Conservation (phyloP, 2,888 invertebrate species). For the Hedya salicella region DNA sequence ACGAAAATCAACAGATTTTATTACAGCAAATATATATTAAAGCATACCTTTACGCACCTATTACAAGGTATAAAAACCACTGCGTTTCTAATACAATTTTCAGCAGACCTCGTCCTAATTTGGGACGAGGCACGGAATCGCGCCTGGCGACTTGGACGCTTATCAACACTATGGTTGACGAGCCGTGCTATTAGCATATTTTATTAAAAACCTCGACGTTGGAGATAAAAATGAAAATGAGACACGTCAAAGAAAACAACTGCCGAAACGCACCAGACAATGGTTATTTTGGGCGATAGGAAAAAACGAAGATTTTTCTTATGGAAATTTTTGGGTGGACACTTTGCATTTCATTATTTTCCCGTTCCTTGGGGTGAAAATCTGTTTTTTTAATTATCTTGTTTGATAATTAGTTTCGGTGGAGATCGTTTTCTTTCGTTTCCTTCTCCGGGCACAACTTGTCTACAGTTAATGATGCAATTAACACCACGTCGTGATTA, state of each 20-base stretch:
- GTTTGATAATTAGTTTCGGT: slow-evolving; percentile 84
- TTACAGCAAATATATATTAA: too few species aligned
- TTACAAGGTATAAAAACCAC: not conserved
- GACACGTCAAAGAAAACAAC: slow-evolving; percentile 79
- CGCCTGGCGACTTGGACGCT: slow-evolving; percentile 43
- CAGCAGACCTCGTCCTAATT: slow-evolving; percentile 27
- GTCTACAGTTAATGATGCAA: slow-evolving; percentile 79
- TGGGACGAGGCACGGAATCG: slow-evolving; percentile 48
- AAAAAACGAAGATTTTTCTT: slow-evolving; percentile 78
- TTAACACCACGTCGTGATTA: slow-evolving; percentile 64
- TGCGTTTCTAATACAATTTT: slow-evolving; percentile 6
- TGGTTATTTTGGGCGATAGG: slow-evolving; percentile 81
- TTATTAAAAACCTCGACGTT: slow-evolving; percentile 80
- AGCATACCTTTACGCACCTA: not conserved
- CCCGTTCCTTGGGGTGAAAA: slow-evolving; percentile 70
- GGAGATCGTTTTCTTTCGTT: slow-evolving; percentile 77
- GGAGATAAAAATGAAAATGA: slow-evolving; percentile 82
- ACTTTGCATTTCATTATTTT: slow-evolving; percentile 83
- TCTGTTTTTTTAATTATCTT: slow-evolving; percentile 85
- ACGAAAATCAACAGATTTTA: too few species aligned
- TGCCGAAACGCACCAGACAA: slow-evolving; percentile 78
- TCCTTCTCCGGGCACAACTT: slow-evolving; percentile 72
- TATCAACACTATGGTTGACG: slow-evolving; percentile 65
- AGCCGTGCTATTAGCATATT: slow-evolving; percentile 77
- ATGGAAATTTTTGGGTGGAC: slow-evolving; percentile 81